A percentile compares a stretch with the other conserved stretches of the same genome.
Evolutionary conservation across 2,888 invertebrate species (phyloP).

Genomic region (Tiliacea aurago): DNA sequence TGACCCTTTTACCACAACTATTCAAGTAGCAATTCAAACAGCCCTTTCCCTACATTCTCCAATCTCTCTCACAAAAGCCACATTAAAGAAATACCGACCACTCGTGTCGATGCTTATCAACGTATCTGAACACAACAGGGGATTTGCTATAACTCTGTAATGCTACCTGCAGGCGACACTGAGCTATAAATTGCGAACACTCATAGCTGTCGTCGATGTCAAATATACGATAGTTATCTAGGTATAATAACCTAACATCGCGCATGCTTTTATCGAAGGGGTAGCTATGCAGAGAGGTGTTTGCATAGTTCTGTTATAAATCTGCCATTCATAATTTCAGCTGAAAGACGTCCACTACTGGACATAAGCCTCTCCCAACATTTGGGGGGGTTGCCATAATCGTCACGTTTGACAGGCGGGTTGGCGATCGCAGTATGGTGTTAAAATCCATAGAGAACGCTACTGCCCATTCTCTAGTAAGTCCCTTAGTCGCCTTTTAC

Average conservation of each 20-base stretch:
- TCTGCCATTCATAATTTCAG: neutral
- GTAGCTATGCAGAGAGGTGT: neutral
- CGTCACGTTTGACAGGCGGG: no score
- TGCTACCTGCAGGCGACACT: constrained; percentile 82
- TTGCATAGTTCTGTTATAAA: neutral
- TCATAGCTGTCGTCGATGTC: constrained; percentile 56
- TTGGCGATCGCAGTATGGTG: no score
- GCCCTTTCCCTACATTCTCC: neutral
- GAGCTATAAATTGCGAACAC: constrained; percentile 84
- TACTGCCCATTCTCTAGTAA: no score
- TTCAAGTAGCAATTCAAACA: constrained; percentile 35
- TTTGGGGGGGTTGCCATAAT: no score
- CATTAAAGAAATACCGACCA: constrained; percentile 32
- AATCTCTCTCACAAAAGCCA: constrained; percentile 54
- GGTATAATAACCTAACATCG: constrained; percentile 1
- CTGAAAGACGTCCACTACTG: no score
- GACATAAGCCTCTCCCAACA: no score
- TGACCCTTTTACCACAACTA: constrained; percentile 9
- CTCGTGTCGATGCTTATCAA: constrained; percentile 7
- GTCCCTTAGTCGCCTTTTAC: no score
- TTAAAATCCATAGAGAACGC: no score
- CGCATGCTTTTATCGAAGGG: neutral
- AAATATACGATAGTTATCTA: neutral
- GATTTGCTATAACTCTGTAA: constrained; percentile 39
- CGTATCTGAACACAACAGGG: constrained; percentile 16